Conservation (phyloP, 35 echinoderm and acorn worm species). For the Ptychodera flava region DNA sequence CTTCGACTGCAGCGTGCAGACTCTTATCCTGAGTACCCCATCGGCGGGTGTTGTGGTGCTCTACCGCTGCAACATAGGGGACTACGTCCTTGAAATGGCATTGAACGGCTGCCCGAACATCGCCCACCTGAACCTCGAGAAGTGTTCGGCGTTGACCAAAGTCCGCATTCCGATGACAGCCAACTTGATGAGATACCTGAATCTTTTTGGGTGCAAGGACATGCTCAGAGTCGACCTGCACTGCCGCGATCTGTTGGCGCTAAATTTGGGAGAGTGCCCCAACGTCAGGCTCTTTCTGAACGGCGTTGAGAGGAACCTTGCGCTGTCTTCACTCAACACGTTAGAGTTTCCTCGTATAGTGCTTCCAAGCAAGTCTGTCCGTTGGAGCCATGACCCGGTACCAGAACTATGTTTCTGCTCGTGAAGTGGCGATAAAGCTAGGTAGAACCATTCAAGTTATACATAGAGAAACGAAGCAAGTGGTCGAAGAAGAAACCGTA, state of each 20-base stretch:
- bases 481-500: too few relatives aligned
- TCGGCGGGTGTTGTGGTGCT: conserved; percentile 50
- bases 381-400: conserved; percentile 58
- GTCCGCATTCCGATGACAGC: conserved; percentile 29
- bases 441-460: too few relatives aligned
- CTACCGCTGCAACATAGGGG: conserved; percentile 71
- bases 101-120: conserved; percentile 65
- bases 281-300: conserved; percentile 5
- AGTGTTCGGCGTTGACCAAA: conserved; percentile 53
- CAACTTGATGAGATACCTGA: conserved; percentile 50
- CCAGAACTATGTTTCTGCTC: conserved; percentile 29
- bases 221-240: conserved; percentile 42
- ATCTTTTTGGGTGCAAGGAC: conserved; percentile 73
- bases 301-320: neutral
- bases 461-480: too few relatives aligned
- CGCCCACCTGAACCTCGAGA: conserved; percentile 72
- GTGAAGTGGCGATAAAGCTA: too few relatives aligned
- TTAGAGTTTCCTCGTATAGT: conserved; percentile 35
- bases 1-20: conserved; percentile 69
- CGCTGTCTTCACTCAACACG: neutral
- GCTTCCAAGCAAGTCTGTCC: conserved; percentile 43
- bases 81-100: conserved; percentile 78
- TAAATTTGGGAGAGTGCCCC: conserved; percentile 78
- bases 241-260: conserved; percentile 24
- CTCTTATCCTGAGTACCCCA: conserved; percentile 60